Percentiles rank a stretch among this genome's conserved stretches.
Evolutionary conservation across 2,888 invertebrate genomes (phyloP).

Genomic region (Axea sp.): DNA sequence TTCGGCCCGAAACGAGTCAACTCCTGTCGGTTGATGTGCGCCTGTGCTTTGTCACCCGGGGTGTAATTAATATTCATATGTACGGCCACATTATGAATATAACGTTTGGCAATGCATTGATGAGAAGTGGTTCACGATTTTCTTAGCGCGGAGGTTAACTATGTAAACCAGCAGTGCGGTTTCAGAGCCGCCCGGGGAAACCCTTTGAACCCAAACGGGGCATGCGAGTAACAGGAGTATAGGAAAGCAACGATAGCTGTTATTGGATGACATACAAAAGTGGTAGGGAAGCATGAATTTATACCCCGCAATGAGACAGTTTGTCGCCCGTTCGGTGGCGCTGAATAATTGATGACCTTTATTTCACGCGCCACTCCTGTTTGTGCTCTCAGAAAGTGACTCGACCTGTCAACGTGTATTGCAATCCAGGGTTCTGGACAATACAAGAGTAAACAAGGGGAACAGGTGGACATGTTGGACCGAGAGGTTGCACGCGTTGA

Average conservation of each 20-base stretch:
- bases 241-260: conserved; percentile 68
- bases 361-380: conserved; percentile 1
- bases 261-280: conserved; percentile 79
- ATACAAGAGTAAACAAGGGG: conserved; percentile 78
- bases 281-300: conserved; percentile 77
- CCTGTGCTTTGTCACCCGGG: conserved; percentile 77
- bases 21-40: conserved; percentile 71
- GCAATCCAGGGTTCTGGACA: conserved; percentile 68
- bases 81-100: conserved; percentile 60
- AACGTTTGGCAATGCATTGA: conserved; percentile 39
- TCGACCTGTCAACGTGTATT: conserved; percentile 13
- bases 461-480: conserved; percentile 71
- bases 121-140: neutral
- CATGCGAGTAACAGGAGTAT: conserved; percentile 71
- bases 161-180: conserved; percentile 4
- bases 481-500: conserved; percentile 67
- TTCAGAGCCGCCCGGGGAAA: conserved; percentile 53
- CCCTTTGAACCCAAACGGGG: conserved; percentile 71
- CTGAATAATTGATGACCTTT: conserved; percentile 24
- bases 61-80: conserved; percentile 79
- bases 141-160: conserved; percentile 14
- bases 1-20: conserved; percentile 65
- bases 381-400: conserved; percentile 5
- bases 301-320: conserved; percentile 26
- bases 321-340: neutral